These are phyloP conservation scores for Austrofundulus limnaeus DNA, from an alignment of 2,113 vertebrate genomes.

Conservation along the genomic window DNA sequence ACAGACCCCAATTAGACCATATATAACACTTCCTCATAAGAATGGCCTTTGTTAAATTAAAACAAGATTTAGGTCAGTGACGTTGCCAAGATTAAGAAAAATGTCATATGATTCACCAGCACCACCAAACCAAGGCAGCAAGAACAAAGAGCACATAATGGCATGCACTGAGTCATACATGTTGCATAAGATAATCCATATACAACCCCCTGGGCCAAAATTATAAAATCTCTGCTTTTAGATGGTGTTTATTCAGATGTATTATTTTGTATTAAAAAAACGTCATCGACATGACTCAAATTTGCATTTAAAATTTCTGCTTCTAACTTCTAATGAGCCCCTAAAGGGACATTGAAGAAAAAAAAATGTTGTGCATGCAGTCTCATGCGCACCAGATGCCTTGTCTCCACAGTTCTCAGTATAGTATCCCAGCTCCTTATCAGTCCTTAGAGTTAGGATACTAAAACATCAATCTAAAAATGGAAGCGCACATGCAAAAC, in stretches of 20 bases:
- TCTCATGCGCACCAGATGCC: too few species aligned
- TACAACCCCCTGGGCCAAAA: not conserved
- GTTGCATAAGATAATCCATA: conserved; percentile 63
- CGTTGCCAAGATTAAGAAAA: not conserved
- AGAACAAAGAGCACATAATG: conserved; percentile 16
- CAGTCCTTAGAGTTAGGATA: too few species aligned
- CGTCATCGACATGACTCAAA: not conserved
- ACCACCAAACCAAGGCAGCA: conserved; percentile 12
- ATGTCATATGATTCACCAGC: not conserved
- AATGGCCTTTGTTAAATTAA: not conserved
- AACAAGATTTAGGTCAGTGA: not conserved
- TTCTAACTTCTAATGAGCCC: too few species aligned
- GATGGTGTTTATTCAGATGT: not conserved
- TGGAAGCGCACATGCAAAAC: too few species aligned
- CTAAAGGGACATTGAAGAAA: too few species aligned
- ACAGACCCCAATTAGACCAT: not conserved
- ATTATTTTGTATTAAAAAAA: not conserved
- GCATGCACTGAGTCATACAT: conserved; percentile 34
- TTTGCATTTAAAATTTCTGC: too few species aligned
- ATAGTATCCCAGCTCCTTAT: too few species aligned
- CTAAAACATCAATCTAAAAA: too few species aligned
- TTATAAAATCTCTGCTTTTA: not conserved
- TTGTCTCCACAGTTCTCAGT: too few species aligned
- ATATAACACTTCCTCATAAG: not conserved
- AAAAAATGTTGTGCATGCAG: too few species aligned